A percentile compares a stretch with the other conserved stretches of the same genome.
phyloP scores from a whole-genome alignment of 1,140 invertebrate species.

The Drosophila gunungcola region DNA sequence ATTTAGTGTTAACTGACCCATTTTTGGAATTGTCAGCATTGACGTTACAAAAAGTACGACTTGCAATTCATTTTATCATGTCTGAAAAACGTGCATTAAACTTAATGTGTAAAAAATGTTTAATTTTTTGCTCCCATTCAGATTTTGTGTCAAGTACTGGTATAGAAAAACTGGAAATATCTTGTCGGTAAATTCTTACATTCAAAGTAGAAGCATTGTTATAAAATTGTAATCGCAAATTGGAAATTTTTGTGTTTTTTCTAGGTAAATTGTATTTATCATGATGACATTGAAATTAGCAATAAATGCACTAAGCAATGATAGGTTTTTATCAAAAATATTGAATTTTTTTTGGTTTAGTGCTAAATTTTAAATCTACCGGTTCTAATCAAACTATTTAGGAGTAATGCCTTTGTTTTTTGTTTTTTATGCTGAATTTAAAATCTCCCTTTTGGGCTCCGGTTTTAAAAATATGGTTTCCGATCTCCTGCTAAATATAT shows the following conservation, averaged over 20 bases:
- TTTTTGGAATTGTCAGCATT: constrained; percentile 45
- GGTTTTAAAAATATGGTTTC: constrained; percentile 23
- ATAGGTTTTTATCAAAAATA: no score
- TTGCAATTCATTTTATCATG: constrained; percentile 36
- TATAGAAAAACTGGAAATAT: background rate
- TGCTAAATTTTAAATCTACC: no score
- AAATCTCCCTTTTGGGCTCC: background rate
- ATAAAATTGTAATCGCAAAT: no score
- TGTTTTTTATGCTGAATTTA: background rate
- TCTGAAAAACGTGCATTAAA: constrained; percentile 43
- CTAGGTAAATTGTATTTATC: no score
- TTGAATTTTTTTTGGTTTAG: no score
- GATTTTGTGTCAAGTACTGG: constrained; percentile 49
- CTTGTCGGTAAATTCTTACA: no score
- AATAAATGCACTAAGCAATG: no score
- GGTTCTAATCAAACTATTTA: no score
- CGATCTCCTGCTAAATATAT: constrained; percentile 53
- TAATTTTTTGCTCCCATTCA: constrained; percentile 21
- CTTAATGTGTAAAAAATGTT: constrained; percentile 18
- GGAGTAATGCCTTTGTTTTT: no score
- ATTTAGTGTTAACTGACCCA: constrained; percentile 5
- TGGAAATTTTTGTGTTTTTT: no score
- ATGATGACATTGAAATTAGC: no score
- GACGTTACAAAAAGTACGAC: constrained; percentile 17
- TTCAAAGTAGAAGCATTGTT: no score